Percentiles rank a stretch among this genome's conserved stretches.
Evolutionary conservation across 2,888 invertebrate species (phyloP).

Genomic region (Anagyrus pseudococci): DNA sequence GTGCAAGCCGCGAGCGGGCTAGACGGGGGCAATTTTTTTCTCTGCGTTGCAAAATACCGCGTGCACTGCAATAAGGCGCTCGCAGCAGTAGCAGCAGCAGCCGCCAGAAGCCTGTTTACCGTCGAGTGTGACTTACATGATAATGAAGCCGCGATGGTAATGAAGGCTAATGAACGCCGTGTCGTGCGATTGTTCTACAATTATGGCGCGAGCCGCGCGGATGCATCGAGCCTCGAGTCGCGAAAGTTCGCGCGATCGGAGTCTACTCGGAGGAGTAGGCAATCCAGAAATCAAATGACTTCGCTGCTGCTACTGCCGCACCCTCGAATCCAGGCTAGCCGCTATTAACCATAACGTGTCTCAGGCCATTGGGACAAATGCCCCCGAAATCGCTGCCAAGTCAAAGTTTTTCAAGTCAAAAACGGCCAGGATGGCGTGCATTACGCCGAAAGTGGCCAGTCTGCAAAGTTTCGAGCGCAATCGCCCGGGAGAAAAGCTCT

Average conservation of each 20-base stretch:
- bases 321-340: neutral
- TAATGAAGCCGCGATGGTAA: conserved; percentile 23
- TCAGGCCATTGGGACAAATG: conserved; percentile 19
- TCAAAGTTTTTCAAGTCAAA: conserved; percentile 19
- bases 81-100: too few relatives aligned
- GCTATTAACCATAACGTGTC: conserved; percentile 15
- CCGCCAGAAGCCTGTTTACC: too few relatives aligned
- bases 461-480: too few relatives aligned
- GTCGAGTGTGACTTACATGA: conserved; percentile 22
- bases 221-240: too few relatives aligned
- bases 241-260: too few relatives aligned
- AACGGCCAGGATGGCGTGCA: too few relatives aligned
- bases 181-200: conserved; percentile 30
- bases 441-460: conserved; percentile 10
- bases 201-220: conserved; percentile 10
- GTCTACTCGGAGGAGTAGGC: too few relatives aligned
- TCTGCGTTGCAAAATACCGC: too few relatives aligned
- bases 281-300: too few relatives aligned
- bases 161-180: conserved; percentile 26
- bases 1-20: neutral
- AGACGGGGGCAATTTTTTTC: neutral
- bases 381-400: conserved; percentile 15
- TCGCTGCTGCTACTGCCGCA: too few relatives aligned
- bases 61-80: conserved; percentile 9
- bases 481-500: too few relatives aligned